Evolutionary conservation across 2,888 invertebrate species (phyloP), one percentile per base, ranked within the genome.

Genomic region (Morinoia aosen): DNA sequence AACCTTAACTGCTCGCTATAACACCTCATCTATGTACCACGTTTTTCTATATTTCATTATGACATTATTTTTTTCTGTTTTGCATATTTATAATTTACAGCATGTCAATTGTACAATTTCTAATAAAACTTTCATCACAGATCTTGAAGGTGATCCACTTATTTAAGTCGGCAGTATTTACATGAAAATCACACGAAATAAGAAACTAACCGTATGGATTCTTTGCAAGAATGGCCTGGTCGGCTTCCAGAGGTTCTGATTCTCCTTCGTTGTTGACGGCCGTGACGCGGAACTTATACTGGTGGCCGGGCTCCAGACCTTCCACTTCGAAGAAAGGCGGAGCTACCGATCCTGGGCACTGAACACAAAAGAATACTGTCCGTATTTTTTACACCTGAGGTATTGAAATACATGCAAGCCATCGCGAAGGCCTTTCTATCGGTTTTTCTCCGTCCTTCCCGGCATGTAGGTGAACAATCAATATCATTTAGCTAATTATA

Each of bases 191-290:
- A 25, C 33, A 76, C 2, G 48, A 12, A 4, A 90, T 11, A 8
- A 90, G 0, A 58, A 14, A 97, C 98, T 97, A 97, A 98, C 98
- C 98, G 97, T 98, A 99, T 95, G 99, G 99, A 98, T 99, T 99
- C 97, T 99, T 99, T 95, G 99, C 99, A 76, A 98, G 97, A 48
- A 98, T 98, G 3, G 98, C 98, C 88, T 98, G 98, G 95, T 98
- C 98, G 25, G 99, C 98, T 96, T 98, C 98, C 91, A 99, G 97
- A 14, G 99, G 99, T 96, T 99, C 99, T 0, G 99, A 99, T 97
- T 99, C 99, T 3, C 99, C 99, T 97, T 99, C 99, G 96, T 98
- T 98, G 97, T 99, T 99, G 96, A 99, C 98, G 58, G 99, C 99
- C 0, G 98, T 98, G 48, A 99, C 99, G 91, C 99, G 98, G 98